Base-by-base conservation (phyloP, 2,888 invertebrate genomes). In the Hypolimnas misippus region DNA sequence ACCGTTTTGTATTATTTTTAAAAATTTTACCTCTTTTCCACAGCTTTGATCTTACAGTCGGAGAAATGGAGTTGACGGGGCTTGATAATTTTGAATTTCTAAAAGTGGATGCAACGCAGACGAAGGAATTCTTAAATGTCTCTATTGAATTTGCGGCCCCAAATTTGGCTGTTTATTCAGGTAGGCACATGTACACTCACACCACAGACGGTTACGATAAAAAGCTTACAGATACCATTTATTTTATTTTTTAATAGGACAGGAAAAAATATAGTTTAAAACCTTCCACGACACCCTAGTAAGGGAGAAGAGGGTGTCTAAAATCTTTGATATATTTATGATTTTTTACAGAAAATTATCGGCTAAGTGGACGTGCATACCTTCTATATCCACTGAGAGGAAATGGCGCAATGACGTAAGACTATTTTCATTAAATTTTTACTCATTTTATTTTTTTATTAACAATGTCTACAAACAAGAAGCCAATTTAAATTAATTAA, bases 371-470 rank as follows among this genome's bases (percentile, higher is more conserved):
- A 16, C 71, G 74, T 3, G 83, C 82, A 0, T 76, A 77, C 44
- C 65, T 73, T 59, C 58, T 82, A 19, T 77, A 82, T 66, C 68
- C 76, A 19, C 61, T 82, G 17, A 71, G 72, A 57, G 83, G 83
- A 21, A 69, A 76, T 3, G 84, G 84, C 54, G 67, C 70, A 53
- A 75, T 83, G 76, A 68, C 68, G 84, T 83, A 72, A 78, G 78
- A 72, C 2, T 35, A 25, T 25, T 25, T 25, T 25, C 2, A 25
- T 25, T 25, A n/a, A n/a, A n/a, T n/a, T n/a, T n/a, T n/a, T n/a
- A n/a, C n/a, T n/a, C n/a, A n/a, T n/a, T n/a, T n/a, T n/a, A n/a
- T n/a, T n/a, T n/a, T n/a, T n/a, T n/a, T n/a, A n/a, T n/a, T n/a
- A n/a, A n/a, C n/a, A n/a, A n/a, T n/a, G n/a, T n/a, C n/a, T n/a